phyloP scores from a whole-genome alignment of 2,797 vertebrate species.

The Pseudomugil gertrudae region DNA sequence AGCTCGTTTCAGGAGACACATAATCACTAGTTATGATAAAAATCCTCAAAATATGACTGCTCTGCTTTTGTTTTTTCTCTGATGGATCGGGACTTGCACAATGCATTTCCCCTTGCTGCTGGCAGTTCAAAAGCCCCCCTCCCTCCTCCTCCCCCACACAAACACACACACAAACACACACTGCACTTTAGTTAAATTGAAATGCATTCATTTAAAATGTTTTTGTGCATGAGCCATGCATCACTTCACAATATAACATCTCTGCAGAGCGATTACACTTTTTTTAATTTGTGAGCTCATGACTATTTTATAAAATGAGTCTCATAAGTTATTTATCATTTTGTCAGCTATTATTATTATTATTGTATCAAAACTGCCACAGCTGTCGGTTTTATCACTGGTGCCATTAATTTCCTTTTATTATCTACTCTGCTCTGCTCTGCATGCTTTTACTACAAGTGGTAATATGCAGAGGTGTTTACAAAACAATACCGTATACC shows the following conservation, averaged over 20 bases:
- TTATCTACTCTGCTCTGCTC: not conserved
- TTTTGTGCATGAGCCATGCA: constrained; percentile 4
- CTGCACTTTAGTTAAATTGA: constrained; percentile 33
- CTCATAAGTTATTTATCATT: not conserved
- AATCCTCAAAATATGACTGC: constrained; percentile 45
- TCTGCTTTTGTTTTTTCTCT: constrained; percentile 27
- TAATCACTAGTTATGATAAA: constrained; percentile 47
- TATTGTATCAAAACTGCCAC: not conserved
- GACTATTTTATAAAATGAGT: constrained; percentile 4
- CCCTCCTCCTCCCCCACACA: too few relatives aligned
- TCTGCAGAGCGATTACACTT: constrained; percentile 2
- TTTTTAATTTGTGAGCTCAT: constrained; percentile 11
- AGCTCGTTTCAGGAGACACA: constrained; percentile 38
- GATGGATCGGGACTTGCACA: constrained; percentile 51
- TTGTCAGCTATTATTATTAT: not conserved
- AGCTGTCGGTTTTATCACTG: not conserved
- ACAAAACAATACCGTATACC: not conserved
- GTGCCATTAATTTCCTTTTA: not conserved
- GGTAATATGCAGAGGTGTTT: not conserved
- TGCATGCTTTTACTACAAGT: not conserved
- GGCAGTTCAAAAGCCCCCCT: constrained; percentile 1
- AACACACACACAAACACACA: not conserved
- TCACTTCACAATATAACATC: not conserved
- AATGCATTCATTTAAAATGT: constrained; percentile 42
- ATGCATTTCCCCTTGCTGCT: constrained; percentile 6